phyloP scores from a whole-genome alignment of 2,797 vertebrate genomes.

The Myiotriccus ornatus region DNA sequence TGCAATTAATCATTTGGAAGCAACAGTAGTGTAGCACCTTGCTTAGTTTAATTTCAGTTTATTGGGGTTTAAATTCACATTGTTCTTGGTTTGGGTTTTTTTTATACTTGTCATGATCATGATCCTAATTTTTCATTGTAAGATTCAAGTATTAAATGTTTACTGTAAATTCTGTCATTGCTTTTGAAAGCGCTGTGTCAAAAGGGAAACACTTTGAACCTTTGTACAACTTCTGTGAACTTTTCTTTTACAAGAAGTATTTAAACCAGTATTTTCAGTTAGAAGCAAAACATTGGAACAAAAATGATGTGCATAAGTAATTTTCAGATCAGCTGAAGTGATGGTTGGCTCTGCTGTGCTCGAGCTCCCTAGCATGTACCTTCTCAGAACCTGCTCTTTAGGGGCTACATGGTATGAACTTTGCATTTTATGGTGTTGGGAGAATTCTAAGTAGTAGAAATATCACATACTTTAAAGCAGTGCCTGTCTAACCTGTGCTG shows the following conservation, averaged over 20 bases:
- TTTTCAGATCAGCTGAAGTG: not conserved
- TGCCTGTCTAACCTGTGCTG: not conserved
- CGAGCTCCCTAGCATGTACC: not conserved
- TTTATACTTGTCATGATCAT: not conserved
- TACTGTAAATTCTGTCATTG: not conserved
- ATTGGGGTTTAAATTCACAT: not conserved
- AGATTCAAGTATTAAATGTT: not conserved
- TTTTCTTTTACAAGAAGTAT: not conserved
- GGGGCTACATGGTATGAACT: not conserved
- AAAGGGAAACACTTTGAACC: not conserved
- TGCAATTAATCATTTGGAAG: conserved; percentile 15
- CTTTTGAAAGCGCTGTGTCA: not conserved
- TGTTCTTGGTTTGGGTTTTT: not conserved
- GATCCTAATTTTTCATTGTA: not conserved
- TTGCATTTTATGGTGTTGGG: not conserved
- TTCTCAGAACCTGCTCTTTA: not conserved
- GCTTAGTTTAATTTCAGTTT: not conserved
- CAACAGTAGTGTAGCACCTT: not conserved
- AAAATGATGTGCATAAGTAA: not conserved
- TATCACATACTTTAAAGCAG: not conserved
- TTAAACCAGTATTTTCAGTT: not conserved
- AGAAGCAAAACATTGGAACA: not conserved
- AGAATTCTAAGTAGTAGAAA: not conserved
- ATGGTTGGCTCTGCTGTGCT: not conserved
- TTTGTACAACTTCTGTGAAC: not conserved